A percentile compares a stretch with the other conserved stretches of the same genome.
Evolutionary conservation across 2,113 vertebrate species (phyloP).

Genomic region (Albula glossodonta): DNA sequence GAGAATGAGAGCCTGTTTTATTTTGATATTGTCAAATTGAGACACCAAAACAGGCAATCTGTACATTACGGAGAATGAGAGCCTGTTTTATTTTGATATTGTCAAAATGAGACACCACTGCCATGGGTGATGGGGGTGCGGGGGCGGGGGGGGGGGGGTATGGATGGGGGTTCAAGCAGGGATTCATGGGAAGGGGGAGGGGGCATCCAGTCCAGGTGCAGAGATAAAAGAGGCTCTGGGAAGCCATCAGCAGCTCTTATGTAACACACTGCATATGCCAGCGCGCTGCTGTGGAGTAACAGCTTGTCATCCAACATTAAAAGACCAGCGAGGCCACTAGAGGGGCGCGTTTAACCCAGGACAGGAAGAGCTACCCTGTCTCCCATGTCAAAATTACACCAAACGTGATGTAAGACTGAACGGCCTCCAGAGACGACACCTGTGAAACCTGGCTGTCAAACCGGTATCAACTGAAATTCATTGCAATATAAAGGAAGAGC

Average conservation of each 20-base stretch:
- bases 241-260: neutral
- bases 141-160: too few relatives aligned
- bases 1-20: too few relatives aligned
- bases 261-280: neutral
- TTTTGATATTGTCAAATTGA: too few relatives aligned
- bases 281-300: neutral
- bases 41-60: neutral
- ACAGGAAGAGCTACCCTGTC: neutral
- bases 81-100: neutral
- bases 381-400: neutral
- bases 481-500: neutral
- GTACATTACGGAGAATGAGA: neutral
- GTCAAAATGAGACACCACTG: neutral
- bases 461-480: neutral
- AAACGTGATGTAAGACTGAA: too few relatives aligned
- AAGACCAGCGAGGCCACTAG: neutral
- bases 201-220: too few relatives aligned
- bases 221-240: neutral
- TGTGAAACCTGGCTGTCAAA: neutral
- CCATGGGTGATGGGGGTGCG: neutral
- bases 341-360: neutral
- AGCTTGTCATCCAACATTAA: constrained; percentile 6
- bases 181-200: neutral
- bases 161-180: too few relatives aligned
- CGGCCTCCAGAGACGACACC: neutral